Evolutionary conservation across 2,797 vertebrate species (phyloP), one percentile per base, ranked within the genome.

Genomic region (Pelodytes ibericus): DNA sequence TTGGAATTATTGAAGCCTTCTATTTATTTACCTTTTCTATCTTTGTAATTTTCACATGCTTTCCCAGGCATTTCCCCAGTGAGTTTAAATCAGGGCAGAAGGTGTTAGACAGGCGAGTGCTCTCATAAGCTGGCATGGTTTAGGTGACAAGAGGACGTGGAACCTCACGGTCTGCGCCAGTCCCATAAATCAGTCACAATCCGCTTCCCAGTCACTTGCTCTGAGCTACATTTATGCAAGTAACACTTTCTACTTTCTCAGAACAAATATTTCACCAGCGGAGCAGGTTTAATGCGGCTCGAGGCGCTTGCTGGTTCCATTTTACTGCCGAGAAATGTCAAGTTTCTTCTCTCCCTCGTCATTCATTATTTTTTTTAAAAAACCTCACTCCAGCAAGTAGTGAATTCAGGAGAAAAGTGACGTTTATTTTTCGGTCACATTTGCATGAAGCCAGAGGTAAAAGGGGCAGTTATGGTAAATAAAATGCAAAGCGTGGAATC

Each of bases 141-240:
- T n/a, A 15, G 49, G 25, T 74, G 74, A 64, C 25, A 16, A 59
- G 44, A 76, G 20, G 41, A 9, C 26, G 26, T 29, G 58, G 44
- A 56, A 24, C 10, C 39, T 70, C 31, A 24, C 25, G 5, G 53
- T 51, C 39, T 65, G 39, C 57, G 3, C n/a, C 31, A 2, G 59
- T 25, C 49, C 63, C 53, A 60, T 77, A 77, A 71, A 71, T 77
- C 75, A 71, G 61, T 61, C 73, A 39, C 27, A 1, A 44, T 58
- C 1, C 1, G 0, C 26, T 18, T 31, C 9, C 13, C 30, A 56
- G 24, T 36, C 29, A 13, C 61, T 49, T 8, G 61, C 60, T 77
- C 29, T 59, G n/a, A 74, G 60, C 64, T 25, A 39, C 22, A 30
- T 57, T 59, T 39, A 33, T 44, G 29, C 47, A 57, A 31, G 0